Evolutionary conservation across 1,140 invertebrate species (phyloP).

Genomic region (Papilio aristodemus): DNA sequence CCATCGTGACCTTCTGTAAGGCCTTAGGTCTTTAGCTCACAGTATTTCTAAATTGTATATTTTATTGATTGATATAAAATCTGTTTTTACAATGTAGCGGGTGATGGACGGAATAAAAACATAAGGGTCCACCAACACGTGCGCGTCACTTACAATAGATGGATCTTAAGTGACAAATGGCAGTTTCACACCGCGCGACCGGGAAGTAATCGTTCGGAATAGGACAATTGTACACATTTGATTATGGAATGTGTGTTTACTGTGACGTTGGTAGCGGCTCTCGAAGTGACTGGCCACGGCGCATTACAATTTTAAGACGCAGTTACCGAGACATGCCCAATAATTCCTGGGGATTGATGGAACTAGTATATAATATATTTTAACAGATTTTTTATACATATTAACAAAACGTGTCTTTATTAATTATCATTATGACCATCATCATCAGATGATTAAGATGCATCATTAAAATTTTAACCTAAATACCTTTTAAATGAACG

Average conservation of each 20-base stretch:
- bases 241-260: constrained; percentile 43
- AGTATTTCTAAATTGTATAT: background rate
- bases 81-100: background rate
- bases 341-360: background rate
- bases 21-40: too few species aligned
- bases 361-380: too few species aligned
- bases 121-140: constrained; percentile 24
- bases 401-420: too few species aligned
- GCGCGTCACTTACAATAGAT: constrained; percentile 25
- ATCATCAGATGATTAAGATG: too few species aligned
- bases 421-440: too few species aligned
- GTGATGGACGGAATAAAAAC: constrained; percentile 21
- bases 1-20: too few species aligned
- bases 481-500: too few species aligned
- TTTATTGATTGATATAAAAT: background rate
- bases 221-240: constrained; percentile 51
- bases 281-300: background rate
- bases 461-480: too few species aligned
- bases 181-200: constrained; percentile 47
- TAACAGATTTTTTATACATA: too few species aligned
- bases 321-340: background rate
- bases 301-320: background rate
- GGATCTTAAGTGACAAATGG: constrained; percentile 57
- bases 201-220: constrained; percentile 46
- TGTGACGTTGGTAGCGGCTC: constrained; percentile 10